These are phyloP conservation scores for Parus major DNA, from an alignment of 2,113 vertebrate genomes.

Conservation along the genomic window DNA sequence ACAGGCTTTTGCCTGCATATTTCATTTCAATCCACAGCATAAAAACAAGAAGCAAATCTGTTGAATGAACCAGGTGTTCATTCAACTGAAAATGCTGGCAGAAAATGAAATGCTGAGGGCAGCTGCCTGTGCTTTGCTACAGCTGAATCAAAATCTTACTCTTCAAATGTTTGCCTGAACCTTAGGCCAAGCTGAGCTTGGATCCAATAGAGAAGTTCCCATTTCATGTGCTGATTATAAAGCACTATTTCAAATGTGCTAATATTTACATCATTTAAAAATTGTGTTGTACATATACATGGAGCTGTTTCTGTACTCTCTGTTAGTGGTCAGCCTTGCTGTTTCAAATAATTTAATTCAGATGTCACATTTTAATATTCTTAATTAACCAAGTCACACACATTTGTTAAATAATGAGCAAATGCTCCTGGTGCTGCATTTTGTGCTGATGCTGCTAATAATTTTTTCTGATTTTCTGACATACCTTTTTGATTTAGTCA, in stretches of 20 bases:
- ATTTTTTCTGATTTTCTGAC: not conserved
- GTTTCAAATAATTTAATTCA: constrained; percentile 50
- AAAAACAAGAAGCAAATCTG: not conserved
- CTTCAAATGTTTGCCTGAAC: not conserved
- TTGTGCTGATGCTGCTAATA: not conserved
- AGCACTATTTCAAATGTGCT: not conserved
- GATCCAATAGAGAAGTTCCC: not conserved
- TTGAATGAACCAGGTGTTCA: not conserved
- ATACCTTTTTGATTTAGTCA: not conserved
- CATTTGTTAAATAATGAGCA: constrained; percentile 12
- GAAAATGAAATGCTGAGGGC: not conserved
- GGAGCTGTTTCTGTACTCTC: constrained; percentile 2
- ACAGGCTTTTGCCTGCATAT: not conserved
- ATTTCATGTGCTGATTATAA: not conserved
- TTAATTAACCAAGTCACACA: constrained; percentile 40
- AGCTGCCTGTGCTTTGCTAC: not conserved
- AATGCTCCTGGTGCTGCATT: not conserved
- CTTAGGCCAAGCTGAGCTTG: not conserved
- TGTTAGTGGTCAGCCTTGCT: not conserved
- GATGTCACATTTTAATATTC: not conserved
- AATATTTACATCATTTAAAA: not conserved
- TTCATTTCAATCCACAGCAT: not conserved
- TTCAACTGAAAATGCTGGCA: not conserved
- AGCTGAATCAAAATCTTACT: not conserved
- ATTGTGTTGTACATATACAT: not conserved